Evolutionary conservation across 2,113 vertebrate genomes (phyloP).

Genomic region (Pheucticus melanocephalus): DNA sequence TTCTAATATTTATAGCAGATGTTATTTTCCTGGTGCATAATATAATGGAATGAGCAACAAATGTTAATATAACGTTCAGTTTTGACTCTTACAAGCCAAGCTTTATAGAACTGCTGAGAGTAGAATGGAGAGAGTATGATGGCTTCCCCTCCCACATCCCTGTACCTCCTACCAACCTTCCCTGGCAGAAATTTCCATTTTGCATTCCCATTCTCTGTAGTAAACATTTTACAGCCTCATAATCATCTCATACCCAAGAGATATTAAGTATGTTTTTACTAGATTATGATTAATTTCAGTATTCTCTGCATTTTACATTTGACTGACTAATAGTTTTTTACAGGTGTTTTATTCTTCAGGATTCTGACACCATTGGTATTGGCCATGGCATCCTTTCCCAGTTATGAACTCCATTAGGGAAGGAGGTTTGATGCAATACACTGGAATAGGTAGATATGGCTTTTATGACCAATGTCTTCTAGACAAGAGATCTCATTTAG

Average conservation of each 20-base stretch:
- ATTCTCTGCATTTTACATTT: background rate
- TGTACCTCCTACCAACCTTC: background rate
- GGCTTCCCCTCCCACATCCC: background rate
- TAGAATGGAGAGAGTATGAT: background rate
- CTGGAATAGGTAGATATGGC: background rate
- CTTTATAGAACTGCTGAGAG: background rate
- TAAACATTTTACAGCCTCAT: constrained; percentile 19
- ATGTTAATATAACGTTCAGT: background rate
- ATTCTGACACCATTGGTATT: background rate
- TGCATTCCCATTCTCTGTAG: background rate
- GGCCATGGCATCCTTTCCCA: background rate
- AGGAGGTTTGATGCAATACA: background rate
- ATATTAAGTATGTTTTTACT: constrained; percentile 27
- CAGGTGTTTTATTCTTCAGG: background rate
- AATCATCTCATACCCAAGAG: background rate
- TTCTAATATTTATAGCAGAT: background rate
- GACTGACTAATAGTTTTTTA: background rate
- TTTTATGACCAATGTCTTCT: background rate
- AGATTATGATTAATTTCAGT: background rate
- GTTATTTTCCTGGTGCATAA: background rate
- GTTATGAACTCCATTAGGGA: background rate
- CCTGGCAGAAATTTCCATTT: background rate
- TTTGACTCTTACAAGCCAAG: constrained; percentile 1
- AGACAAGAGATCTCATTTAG: background rate
- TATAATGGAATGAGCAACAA: constrained; percentile 12